Percentiles rank a stretch among this genome's conserved stretches.
Conservation (phyloP, 2,113 vertebrate species). For the Casuarius casuarius region DNA sequence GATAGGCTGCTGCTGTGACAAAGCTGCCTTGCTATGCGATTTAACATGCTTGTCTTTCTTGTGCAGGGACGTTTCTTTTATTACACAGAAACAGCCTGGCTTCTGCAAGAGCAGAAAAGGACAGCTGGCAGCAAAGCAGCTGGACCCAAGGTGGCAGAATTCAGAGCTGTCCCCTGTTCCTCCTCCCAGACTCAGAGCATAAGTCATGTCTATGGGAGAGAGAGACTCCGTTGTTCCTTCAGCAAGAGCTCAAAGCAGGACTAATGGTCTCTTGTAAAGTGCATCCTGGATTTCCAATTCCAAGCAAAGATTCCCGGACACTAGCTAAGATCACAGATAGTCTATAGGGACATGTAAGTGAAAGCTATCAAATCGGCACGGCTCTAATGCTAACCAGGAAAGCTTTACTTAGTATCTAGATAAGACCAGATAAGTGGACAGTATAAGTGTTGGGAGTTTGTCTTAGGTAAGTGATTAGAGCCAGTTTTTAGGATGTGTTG, state of each 20-base stretch:
- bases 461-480: not conserved
- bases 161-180: not conserved
- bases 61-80: not conserved
- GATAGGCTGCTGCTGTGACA: not conserved
- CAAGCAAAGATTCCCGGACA: not conserved
- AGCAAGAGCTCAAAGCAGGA: not conserved
- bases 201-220: not conserved
- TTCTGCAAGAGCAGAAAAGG: not conserved
- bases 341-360: not conserved
- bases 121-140: not conserved
- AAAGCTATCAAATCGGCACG: not conserved
- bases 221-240: not conserved
- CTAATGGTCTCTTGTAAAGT: not conserved
- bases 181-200: not conserved
- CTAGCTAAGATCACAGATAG: not conserved
- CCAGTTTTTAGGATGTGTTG: not conserved
- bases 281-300: not conserved
- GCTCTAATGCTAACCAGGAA: not conserved
- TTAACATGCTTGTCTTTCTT: fast-evolving
- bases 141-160: not conserved
- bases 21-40: not conserved
- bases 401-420: not conserved
- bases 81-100: not conserved
- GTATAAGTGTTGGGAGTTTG: too few relatives aligned
- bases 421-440: not conserved